Evolutionary conservation across 2,797 vertebrate species (phyloP).

Genomic region (Lycodopsis pacificus): DNA sequence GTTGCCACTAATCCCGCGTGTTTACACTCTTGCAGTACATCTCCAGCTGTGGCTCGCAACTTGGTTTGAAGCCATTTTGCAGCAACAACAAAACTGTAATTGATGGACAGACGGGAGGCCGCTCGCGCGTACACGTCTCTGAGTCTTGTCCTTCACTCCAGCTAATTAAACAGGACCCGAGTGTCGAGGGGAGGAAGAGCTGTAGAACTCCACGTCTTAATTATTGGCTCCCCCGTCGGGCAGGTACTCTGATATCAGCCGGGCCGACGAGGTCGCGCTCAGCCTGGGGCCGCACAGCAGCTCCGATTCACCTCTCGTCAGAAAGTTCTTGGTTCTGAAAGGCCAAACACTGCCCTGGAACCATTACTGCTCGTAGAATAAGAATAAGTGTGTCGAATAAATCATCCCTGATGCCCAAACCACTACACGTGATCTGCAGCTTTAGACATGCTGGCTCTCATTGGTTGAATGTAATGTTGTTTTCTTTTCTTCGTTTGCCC

Average conservation of each 20-base stretch:
- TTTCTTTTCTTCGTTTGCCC: not conserved
- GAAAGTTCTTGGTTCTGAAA: slow-evolving; percentile 18
- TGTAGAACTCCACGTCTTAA: slow-evolving; percentile 47
- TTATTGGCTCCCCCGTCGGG: slow-evolving; percentile 57
- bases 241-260: slow-evolving; percentile 55
- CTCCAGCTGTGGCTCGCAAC: not conserved
- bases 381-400: not conserved
- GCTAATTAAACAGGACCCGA: slow-evolving; percentile 10
- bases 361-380: not conserved
- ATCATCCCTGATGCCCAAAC: not conserved
- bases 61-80: slow-evolving; percentile 36
- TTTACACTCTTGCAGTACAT: slow-evolving; percentile 26
- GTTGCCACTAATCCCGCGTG: slow-evolving; percentile 31
- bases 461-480: not conserved
- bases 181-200: slow-evolving; percentile 13
- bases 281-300: slow-evolving; percentile 44
- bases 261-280: slow-evolving; percentile 49
- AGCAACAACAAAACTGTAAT: slow-evolving; percentile 37
- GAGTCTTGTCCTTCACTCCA: slow-evolving; percentile 35
- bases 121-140: slow-evolving; percentile 33
- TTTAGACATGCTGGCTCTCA: not conserved
- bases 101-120: slow-evolving; percentile 46
- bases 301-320: slow-evolving; percentile 45
- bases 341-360: slow-evolving; percentile 7
- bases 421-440: not conserved